These are phyloP conservation scores for Chlorops oryzae DNA, from an alignment of 1,140 invertebrate species.

Conservation along the genomic window DNA sequence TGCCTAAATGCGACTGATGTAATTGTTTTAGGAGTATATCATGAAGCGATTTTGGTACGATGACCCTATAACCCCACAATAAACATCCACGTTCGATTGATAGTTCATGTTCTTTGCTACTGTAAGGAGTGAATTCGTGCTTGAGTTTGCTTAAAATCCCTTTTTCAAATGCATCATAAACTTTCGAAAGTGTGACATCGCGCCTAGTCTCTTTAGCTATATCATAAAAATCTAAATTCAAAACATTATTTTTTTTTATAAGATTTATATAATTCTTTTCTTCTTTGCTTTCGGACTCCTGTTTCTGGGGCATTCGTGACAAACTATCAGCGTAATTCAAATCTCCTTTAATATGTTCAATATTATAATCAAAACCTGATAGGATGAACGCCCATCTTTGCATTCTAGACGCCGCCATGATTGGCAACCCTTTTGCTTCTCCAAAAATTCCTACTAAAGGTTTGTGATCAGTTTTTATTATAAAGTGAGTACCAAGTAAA, in stretches of 20 bases:
- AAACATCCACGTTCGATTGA: not conserved
- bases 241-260: not conserved
- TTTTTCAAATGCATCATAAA: not conserved
- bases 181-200: slow-evolving; percentile 6
- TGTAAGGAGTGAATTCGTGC: not conserved
- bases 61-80: not conserved
- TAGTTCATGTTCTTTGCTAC: not conserved
- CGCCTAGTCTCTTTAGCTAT: slow-evolving; percentile 12
- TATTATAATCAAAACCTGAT: slow-evolving; percentile 19
- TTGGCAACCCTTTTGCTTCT: slow-evolving; percentile 22
- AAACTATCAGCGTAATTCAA: slow-evolving; percentile 2
- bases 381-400: slow-evolving; percentile 34
- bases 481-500: slow-evolving; percentile 16
- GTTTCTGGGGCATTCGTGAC: slow-evolving; percentile 4
- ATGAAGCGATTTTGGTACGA: not conserved
- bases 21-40: not conserved
- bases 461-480: slow-evolving; percentile 47
- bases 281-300: not conserved
- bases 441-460: slow-evolving; percentile 42
- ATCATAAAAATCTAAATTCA: slow-evolving; percentile 2
- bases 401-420: slow-evolving; percentile 21
- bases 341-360: slow-evolving; percentile 8
- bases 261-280: slow-evolving; percentile 6
- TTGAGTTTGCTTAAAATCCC: not conserved
- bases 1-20: slow-evolving; percentile 4